Base-by-base conservation (phyloP, 2,888 invertebrate species). In the Taenaris catops region DNA sequence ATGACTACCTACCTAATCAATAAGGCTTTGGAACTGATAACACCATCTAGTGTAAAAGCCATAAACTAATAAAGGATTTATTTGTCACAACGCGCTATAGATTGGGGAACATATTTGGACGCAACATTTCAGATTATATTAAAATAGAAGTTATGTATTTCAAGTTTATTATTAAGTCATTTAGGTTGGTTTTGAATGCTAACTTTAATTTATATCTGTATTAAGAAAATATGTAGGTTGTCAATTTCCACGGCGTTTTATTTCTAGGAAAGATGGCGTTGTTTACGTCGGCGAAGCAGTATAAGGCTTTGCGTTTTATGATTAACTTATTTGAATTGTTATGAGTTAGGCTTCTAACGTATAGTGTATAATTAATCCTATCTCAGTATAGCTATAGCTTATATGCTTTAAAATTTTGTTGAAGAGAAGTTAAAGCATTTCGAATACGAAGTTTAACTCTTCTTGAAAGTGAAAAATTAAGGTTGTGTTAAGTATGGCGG, bases 401-500 rank as follows among this genome's bases (percentile, higher is more conserved):
- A 2, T 14, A 14, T 14, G 4, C 2, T 14, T 14, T 3, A 4
- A 3, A 14, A 3, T 14, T 14, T 14, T 4, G 4, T 14, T 14
- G 2, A 3, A 14, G 3, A 14, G 2, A 3, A 14, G 4, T 14
- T 14, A 14, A 14, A n/a, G n/a, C n/a, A n/a, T n/a, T 1, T 25
- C 7, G 11, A 3, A 5, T 23, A 14, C n/a, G 1, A 11, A 8
- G 29, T 21, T 21, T 10, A 8, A 9, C 5, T 9, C 8, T n/a
- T 1, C 2, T 11, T 11, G 8, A 23, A 9, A 5, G 24, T 32
- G 10, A 11, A 11, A 16, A 21, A 31, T 23, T 20, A 46, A 67
- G 64, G 66, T 60, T 69, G 65, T 62, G 55, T 63, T 46, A 63
- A 73, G 64, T 49, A 71, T 72, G 69, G 75, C 71, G 70, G 67